Evolutionary conservation across 2,888 invertebrate genomes (phyloP), one percentile per base, ranked within the genome.

Genomic region (Clunio marinus): DNA sequence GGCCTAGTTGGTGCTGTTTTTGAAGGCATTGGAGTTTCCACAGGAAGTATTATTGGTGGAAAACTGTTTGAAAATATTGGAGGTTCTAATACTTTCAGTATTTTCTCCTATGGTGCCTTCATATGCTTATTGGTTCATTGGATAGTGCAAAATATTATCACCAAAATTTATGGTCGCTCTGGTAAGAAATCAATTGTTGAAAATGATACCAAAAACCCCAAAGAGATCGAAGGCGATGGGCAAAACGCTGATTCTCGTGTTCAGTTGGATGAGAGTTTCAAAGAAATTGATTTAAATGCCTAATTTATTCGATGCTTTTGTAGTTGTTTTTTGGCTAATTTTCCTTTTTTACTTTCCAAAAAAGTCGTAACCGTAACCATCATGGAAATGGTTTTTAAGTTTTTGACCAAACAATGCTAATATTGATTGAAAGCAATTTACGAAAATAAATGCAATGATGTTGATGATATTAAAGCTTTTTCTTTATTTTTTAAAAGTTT

Each of bases 1-100:
- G 93, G 93, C 67, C 79, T 94, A 46, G 88, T 93, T 28, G 92
- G 93, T 13, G 92, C 91, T 2, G 81, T 92, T 58, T 94, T 93
- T 75, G 93, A 94, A 80, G 93, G 93, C 15, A 81, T 93, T 13
- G 93, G 93, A 15, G 88, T 91, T 0, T 88, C 92, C 0, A 75
- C 86, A 10, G 93, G 93, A 37, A 92, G 90, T 75, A 83, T 89
- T 10, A 77, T 91, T 63, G 92, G 88, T n/a, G 93, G 93, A 1
- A 75, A 83, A 4, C 75, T 91, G 35, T 87, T 88, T 73, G 80
- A 82, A n/a, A 73, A 75, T 0, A 83, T 85, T 68, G 86, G 86
- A 0, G 90, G 90, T 5, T 82, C 84, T 69, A 75, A 80, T 55
- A 87, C 88, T 0, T 92, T 91, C 77, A 82, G 85, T 69, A 82